These are phyloP conservation scores for Bos taurus DNA, from an alignment of 2,113 vertebrate species.

Conservation along the genomic window DNA sequence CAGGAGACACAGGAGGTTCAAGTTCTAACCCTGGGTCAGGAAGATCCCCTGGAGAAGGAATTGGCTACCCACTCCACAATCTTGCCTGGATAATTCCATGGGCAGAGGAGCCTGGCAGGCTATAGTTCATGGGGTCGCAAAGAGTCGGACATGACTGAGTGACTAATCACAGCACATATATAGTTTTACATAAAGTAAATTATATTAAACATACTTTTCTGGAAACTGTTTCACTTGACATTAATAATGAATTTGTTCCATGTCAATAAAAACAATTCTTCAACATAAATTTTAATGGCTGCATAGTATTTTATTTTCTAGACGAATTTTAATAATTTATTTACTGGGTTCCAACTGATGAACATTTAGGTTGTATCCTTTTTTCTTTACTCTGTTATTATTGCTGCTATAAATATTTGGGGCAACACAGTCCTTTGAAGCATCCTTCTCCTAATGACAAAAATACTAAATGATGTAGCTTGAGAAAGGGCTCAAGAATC, in stretches of 20 bases:
- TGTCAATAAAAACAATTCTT: not conserved
- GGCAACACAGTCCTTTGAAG: not conserved
- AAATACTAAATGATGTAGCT: not conserved
- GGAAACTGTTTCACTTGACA: not conserved
- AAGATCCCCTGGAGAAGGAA: not conserved
- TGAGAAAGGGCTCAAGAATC: not conserved
- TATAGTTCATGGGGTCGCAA: not conserved
- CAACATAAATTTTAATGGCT: not conserved
- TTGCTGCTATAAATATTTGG: not conserved
- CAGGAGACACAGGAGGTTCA: not conserved
- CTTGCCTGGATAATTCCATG: not conserved
- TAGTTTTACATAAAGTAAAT: slow-evolving; percentile 12
- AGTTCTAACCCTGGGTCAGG: not conserved
- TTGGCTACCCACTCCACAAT: not conserved
- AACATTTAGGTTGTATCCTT: not conserved
- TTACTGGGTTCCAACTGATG: not conserved
- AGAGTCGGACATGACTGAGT: not conserved
- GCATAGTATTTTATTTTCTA: slow-evolving; percentile 15
- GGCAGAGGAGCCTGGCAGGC: not conserved
- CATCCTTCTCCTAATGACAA: not conserved
- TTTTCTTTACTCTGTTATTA: not conserved
- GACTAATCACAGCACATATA: not conserved
- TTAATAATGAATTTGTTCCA: slow-evolving; percentile 3
- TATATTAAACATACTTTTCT: slow-evolving; percentile 7
- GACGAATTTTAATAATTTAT: slow-evolving; percentile 6